phyloP scores from a whole-genome alignment of 2,797 vertebrate genomes.

The Meriones psammophilus region DNA sequence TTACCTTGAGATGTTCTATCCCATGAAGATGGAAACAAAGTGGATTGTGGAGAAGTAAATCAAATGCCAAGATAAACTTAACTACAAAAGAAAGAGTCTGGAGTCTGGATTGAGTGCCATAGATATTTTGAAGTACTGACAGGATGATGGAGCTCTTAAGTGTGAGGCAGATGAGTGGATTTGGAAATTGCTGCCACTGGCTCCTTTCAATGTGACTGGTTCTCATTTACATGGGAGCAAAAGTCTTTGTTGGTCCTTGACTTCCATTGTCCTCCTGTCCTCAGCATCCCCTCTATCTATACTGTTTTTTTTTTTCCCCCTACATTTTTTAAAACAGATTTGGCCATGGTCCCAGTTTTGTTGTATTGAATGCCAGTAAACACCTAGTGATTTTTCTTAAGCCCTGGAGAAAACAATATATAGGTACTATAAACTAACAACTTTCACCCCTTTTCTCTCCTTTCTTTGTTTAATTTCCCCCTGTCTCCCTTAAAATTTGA shows the following conservation, averaged over 20 bases:
- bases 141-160: background rate
- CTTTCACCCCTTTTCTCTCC: background rate
- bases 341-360: background rate
- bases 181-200: background rate
- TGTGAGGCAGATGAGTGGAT: background rate
- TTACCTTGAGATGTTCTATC: background rate
- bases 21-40: background rate
- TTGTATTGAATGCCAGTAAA: slow-evolving; percentile 56
- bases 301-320: background rate
- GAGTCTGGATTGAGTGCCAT: background rate
- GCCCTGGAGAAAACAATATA: slow-evolving; percentile 15
- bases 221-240: slow-evolving; percentile 1
- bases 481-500: slow-evolving; percentile 65
- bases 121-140: background rate
- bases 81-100: background rate
- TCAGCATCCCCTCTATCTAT: background rate
- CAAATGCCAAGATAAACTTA: background rate
- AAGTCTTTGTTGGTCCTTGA: background rate
- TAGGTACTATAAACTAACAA: slow-evolving; percentile 16
- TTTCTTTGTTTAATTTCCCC: slow-evolving; percentile 60
- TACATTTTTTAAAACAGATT: slow-evolving; percentile 15
- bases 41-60: background rate
- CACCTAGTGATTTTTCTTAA: slow-evolving; percentile 36
- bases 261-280: slow-evolving; percentile 2
- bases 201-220: background rate